Base-by-base conservation (phyloP, 2,888 invertebrate species). In the Acronicta aceris region DNA sequence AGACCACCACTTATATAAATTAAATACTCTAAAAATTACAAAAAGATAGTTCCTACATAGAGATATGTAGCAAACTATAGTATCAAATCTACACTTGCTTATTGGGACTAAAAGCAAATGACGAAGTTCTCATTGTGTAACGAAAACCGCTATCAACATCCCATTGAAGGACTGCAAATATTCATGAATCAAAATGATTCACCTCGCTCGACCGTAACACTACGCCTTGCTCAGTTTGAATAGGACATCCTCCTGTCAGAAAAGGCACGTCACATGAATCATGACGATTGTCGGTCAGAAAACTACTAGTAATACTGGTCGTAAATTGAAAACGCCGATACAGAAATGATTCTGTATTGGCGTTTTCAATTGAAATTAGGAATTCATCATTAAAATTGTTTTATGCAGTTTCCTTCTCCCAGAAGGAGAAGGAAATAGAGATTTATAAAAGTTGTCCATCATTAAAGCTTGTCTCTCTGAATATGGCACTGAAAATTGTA, bases 141-240 rank as follows among this genome's bases (percentile, higher is more conserved):
- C n/a, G 38, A 38, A 38, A 38, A n/a, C 38, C 38, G 13, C 38
- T 38, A 38, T 38, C n/a, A 38, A 40, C 41, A 12, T 30, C 2
- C 38, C 52, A 48, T 68, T 66, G 12, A 41, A 61, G 61, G 52
- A 67, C 40, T 16, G 48, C 10, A 46, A 21, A 45, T 71, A 64
- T 52, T 50, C 25, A 64, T 59, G 50, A 68, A 64, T 64, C 21
- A 40, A 65, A 59, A 59, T 57, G 70, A 74, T 51, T 74, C 71
- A 69, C 51, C 38, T 56, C 46, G 42, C 47, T 57, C 42, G 25
- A 25, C 30, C n/a, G 5, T 71, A 15, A 27, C 46, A 66, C 60
- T 73, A 54, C 38, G 15, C 45, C 4, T 38, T 5, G 42, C 17
- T 38, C 45, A 33, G 46, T 50, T 21, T 43, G 38, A 68, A 59